Base-by-base conservation (phyloP, 1,140 invertebrate genomes). In the Megalonaias nervosa region DNA sequence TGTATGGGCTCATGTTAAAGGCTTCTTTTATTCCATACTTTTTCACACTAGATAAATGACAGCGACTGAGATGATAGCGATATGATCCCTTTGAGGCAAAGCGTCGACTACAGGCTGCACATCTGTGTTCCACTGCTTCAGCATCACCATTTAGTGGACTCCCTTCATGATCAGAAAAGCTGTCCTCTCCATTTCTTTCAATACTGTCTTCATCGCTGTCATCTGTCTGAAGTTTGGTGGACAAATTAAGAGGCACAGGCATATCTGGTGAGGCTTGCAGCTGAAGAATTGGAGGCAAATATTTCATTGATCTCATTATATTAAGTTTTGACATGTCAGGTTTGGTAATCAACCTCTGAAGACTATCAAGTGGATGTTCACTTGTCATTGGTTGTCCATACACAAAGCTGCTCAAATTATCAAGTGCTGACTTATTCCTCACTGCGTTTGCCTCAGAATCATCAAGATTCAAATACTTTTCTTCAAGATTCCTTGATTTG, bases 81-180 rank as follows among this genome's bases (percentile, higher is more conserved):
- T 98, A 99, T 2, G 97, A 97, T 56, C 97, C 97, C 91, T 98
- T 98, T 2, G 97, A 98, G 71, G 97, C 96, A 89, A 99, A 98
- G 15, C 96, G 96, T 21, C 97, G 97, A 91, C 98, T 97, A 92
- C 97, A 99, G 84, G 98, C 96, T 23, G 97, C 96, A 91, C 97
- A 98, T 89, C 98, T 98, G 71, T 87, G 88, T 48, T 88, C 88
- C 13, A 75, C 65, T 48, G 72, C 62, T 21, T 88, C 86, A 26
- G 84, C 82, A 57, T 85, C 86, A 68, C 84, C 84, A 67, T 75
- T 75, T 19, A 58, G 21, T 12, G 75, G 71, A 21, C 68, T 78
- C 62, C 78, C 80, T 38, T 78, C 78, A 82, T 19, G 89, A 83
- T 74, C 88, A 38, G 79, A 84, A 19, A 81, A 71, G 58, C 74